These are phyloP conservation scores for Podarcis muralis DNA, from an alignment of 2,113 vertebrate species.

Conservation along the genomic window DNA sequence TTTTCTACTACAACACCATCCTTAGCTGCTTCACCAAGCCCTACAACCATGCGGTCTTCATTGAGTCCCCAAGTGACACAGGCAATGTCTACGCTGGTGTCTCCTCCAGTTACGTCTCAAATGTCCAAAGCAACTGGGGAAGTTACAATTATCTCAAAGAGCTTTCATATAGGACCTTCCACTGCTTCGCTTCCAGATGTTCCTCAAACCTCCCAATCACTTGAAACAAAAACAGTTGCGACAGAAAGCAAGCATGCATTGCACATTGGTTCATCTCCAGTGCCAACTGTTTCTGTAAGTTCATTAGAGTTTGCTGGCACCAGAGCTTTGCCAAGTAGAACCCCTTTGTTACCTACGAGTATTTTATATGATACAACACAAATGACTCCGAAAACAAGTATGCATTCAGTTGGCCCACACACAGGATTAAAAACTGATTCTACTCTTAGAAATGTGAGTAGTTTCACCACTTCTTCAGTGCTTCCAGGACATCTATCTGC, in stretches of 20 bases:
- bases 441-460: slow-evolving; percentile 4
- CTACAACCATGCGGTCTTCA: not conserved
- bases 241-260: slow-evolving; percentile 30
- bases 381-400: slow-evolving; percentile 25
- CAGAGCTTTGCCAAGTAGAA: slow-evolving; percentile 19
- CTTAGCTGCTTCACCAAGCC: slow-evolving; percentile 21
- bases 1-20: slow-evolving; percentile 32
- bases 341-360: slow-evolving; percentile 27
- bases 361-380: not conserved
- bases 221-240: slow-evolving; percentile 21
- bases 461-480: slow-evolving; percentile 20
- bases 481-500: not conserved
- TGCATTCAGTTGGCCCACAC: slow-evolving; percentile 9
- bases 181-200: slow-evolving; percentile 15
- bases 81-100: not conserved
- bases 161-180: slow-evolving; percentile 10
- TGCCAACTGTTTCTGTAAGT: slow-evolving; percentile 33
- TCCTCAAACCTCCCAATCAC: slow-evolving; percentile 22
- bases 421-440: slow-evolving; percentile 31
- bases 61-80: not conserved
- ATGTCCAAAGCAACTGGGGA: slow-evolving; percentile 15
- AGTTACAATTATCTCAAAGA: slow-evolving; percentile 9
- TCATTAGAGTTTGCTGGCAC: not conserved
- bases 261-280: slow-evolving; percentile 13
- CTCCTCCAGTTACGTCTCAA: not conserved